Percentiles rank a stretch among this genome's conserved stretches.
These are phyloP conservation scores for Progne subis DNA, from an alignment of 2,113 vertebrate genomes.

Conservation along the genomic window DNA sequence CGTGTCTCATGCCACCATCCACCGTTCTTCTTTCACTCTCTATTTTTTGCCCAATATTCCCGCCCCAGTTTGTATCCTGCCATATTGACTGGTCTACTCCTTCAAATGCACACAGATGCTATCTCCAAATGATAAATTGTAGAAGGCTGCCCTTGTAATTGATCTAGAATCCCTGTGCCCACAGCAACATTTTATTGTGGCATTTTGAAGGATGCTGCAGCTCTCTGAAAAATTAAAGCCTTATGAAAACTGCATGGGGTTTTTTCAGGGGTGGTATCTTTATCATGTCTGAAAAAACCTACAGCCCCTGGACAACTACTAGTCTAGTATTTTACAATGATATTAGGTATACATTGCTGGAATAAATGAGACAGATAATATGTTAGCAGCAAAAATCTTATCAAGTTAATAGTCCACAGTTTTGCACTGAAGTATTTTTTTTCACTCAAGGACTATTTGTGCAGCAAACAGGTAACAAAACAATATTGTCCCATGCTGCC, in stretches of 20 bases:
- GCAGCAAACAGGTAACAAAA: background rate
- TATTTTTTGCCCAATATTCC: conserved; percentile 54
- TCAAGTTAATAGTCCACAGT: conserved; percentile 15
- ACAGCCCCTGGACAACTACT: conserved; percentile 1
- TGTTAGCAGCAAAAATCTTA: background rate
- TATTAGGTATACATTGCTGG: background rate
- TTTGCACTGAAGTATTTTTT: background rate
- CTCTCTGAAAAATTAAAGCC: conserved; percentile 66
- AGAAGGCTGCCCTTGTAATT: conserved; percentile 78
- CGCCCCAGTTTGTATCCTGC: conserved; percentile 1
- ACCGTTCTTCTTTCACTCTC: background rate
- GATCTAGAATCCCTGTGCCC: conserved; percentile 77
- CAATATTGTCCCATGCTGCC: background rate
- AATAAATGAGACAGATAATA: background rate
- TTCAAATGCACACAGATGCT: conserved; percentile 77
- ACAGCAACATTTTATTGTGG: conserved; percentile 76
- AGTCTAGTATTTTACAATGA: background rate
- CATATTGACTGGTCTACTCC: conserved; percentile 63
- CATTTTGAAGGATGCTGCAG: conserved; percentile 77
- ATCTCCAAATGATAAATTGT: conserved; percentile 81
- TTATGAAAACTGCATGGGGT: conserved; percentile 36
- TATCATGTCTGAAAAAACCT: background rate
- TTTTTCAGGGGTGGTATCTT: background rate
- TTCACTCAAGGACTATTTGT: background rate
- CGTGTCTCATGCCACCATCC: background rate